A percentile compares a stretch with the other conserved stretches of the same genome.
phyloP scores from a whole-genome alignment of 2,888 invertebrate genomes.

The Acleris laterana region DNA sequence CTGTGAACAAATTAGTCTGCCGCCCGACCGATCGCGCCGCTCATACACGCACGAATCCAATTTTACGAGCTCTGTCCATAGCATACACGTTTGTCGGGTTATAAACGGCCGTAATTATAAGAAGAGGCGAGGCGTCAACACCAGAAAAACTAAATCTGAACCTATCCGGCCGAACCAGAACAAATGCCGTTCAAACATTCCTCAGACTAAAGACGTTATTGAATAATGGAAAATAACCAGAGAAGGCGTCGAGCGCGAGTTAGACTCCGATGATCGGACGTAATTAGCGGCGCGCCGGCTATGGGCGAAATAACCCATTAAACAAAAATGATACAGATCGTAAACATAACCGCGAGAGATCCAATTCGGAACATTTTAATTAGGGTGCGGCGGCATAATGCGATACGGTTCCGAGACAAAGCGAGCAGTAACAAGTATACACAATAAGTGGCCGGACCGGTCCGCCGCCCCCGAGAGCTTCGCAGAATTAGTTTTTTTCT shows the following conservation, averaged over 20 bases:
- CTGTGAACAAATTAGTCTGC: constrained; percentile 75
- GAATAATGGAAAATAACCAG: constrained; percentile 35
- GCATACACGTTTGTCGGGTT: constrained; percentile 36
- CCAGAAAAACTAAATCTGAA: constrained; percentile 23
- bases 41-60: constrained; percentile 54
- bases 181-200: constrained; percentile 13
- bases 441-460: constrained; percentile 41
- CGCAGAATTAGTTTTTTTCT: constrained; percentile 58
- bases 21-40: constrained; percentile 45
- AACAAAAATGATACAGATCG: constrained; percentile 78
- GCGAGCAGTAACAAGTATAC: constrained; percentile 41
- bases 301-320: constrained; percentile 72
- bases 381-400: constrained; percentile 59
- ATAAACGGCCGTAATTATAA: constrained; percentile 32
- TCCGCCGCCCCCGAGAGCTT: constrained; percentile 47
- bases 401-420: constrained; percentile 62
- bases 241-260: constrained; percentile 20
- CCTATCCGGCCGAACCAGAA: constrained; percentile 12
- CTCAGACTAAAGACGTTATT: constrained; percentile 16
- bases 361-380: constrained; percentile 79
- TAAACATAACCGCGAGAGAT: constrained; percentile 61
- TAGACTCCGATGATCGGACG: constrained; percentile 33
- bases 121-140: constrained; percentile 15
- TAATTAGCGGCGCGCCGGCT: constrained; percentile 46
- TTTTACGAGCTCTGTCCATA: constrained; percentile 43